These are phyloP conservation scores for Volucella zonaria DNA, from an alignment of 2,888 invertebrate genomes.

Conservation along the genomic window DNA sequence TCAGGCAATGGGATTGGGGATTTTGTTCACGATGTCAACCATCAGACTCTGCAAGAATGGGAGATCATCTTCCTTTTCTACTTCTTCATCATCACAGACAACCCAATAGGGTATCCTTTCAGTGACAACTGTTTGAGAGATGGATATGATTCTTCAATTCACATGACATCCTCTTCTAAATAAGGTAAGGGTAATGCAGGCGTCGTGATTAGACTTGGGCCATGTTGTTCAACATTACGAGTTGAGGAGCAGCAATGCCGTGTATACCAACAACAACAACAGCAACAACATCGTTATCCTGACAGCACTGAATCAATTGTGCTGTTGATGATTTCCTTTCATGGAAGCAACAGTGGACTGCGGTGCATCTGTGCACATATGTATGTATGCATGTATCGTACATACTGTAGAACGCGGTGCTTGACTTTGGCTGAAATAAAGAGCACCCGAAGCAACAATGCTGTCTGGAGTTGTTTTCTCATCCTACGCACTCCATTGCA, in stretches of 20 bases:
- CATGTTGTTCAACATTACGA: constrained; percentile 55
- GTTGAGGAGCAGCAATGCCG: background rate
- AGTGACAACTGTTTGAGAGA: constrained; percentile 50
- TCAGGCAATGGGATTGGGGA: constrained; percentile 38
- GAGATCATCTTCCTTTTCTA: background rate
- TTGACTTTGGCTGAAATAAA: constrained; percentile 71
- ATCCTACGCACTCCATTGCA: constrained; percentile 37
- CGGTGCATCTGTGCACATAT: constrained; percentile 26
- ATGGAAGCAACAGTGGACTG: constrained; percentile 69
- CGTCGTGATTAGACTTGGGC: constrained; percentile 65
- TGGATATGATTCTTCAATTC: constrained; percentile 39
- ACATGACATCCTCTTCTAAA: background rate
- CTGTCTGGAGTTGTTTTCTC: constrained; percentile 62
- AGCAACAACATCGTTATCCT: constrained; percentile 59
- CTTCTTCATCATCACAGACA: too few relatives aligned
- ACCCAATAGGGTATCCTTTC: constrained; percentile 31
- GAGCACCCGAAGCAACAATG: constrained; percentile 60
- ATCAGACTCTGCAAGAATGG: background rate
- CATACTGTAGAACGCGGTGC: constrained; percentile 51
- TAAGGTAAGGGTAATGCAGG: constrained; percentile 53
- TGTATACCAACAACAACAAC: constrained; percentile 11
- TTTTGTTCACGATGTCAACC: constrained; percentile 67
- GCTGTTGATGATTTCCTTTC: constrained; percentile 57
- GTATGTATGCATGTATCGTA: too few relatives aligned
- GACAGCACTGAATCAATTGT: constrained; percentile 50